Conservation (phyloP, 2,888 invertebrate genomes). For the Podabrus alpinus region DNA sequence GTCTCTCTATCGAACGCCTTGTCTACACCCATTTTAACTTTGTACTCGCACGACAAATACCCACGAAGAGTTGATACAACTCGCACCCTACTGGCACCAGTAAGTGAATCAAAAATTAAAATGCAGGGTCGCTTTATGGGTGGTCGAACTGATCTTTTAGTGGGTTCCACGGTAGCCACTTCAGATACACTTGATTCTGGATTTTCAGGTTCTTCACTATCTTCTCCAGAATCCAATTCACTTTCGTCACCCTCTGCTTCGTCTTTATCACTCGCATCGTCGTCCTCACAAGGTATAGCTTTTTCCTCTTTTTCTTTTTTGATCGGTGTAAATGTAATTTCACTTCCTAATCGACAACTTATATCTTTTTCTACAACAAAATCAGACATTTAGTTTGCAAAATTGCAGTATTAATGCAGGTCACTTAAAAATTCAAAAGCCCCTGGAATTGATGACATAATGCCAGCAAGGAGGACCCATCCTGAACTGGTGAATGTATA, state of each 20-base stretch:
- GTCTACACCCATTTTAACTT: constrained; percentile 67
- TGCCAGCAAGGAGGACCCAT: too few species aligned
- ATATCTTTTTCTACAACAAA: constrained; percentile 56
- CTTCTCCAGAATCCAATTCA: constrained; percentile 62
- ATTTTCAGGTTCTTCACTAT: constrained; percentile 53
- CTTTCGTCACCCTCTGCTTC: constrained; percentile 78
- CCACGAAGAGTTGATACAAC: constrained; percentile 90
- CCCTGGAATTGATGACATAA: too few species aligned
- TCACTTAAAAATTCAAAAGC: too few species aligned
- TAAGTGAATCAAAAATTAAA: constrained; percentile 92
- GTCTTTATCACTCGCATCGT: constrained; percentile 71
- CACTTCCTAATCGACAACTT: constrained; percentile 66
- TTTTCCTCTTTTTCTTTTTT: constrained; percentile 56
- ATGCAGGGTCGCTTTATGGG: constrained; percentile 71
- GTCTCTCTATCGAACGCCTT: constrained; percentile 79
- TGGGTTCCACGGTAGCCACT: background rate
- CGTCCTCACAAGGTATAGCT: constrained; percentile 69
- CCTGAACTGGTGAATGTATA: too few species aligned
- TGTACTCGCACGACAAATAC: constrained; percentile 86
- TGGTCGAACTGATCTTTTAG: background rate
- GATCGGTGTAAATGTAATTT: constrained; percentile 65
- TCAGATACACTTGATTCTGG: constrained; percentile 18
- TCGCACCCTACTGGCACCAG: constrained; percentile 77
- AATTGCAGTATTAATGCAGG: background rate
- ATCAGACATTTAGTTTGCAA: background rate